These are phyloP conservation scores for Odontamblyopus rebecca DNA, from an alignment of 2,797 vertebrate species.

Conservation along the genomic window DNA sequence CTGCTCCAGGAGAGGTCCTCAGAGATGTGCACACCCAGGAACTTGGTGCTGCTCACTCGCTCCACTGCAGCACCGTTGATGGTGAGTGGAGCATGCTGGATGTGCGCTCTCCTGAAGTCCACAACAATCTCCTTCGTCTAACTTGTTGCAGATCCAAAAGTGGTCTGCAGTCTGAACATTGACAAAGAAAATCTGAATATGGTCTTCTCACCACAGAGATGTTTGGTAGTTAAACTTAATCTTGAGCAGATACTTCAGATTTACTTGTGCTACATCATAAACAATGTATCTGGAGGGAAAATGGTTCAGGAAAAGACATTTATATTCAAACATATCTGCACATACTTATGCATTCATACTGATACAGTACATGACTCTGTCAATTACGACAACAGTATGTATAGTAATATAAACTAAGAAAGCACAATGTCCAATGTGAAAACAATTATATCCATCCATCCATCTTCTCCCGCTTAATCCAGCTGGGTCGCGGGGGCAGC, in stretches of 20 bases:
- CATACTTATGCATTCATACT: background rate
- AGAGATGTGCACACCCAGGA: no score
- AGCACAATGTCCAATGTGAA: background rate
- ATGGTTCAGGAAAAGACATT: slow-evolving; percentile 77
- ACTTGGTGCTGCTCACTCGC: no score
- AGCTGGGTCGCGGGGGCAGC: no score
- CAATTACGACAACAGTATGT: background rate
- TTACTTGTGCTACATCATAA: slow-evolving; percentile 93
- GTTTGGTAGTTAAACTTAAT: slow-evolving; percentile 97
- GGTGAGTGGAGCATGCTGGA: no score
- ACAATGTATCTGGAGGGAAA: slow-evolving; percentile 90
- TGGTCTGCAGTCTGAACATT: slow-evolving; percentile 28
- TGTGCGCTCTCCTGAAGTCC: no score
- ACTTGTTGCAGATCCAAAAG: slow-evolving; percentile 42
- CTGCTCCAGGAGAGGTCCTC: no score
- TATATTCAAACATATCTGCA: background rate
- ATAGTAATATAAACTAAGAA: background rate
- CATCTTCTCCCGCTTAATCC: no score
- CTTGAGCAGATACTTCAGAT: slow-evolving; percentile 97
- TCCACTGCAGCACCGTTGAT: no score
- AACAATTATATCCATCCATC: background rate
- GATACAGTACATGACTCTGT: background rate
- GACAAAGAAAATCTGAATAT: slow-evolving; percentile 3
- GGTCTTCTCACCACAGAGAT: slow-evolving; percentile 87
- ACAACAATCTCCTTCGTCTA: no score